Base-by-base conservation (phyloP, 2,113 vertebrate species). In the Neolamprologus sp. region DNA sequence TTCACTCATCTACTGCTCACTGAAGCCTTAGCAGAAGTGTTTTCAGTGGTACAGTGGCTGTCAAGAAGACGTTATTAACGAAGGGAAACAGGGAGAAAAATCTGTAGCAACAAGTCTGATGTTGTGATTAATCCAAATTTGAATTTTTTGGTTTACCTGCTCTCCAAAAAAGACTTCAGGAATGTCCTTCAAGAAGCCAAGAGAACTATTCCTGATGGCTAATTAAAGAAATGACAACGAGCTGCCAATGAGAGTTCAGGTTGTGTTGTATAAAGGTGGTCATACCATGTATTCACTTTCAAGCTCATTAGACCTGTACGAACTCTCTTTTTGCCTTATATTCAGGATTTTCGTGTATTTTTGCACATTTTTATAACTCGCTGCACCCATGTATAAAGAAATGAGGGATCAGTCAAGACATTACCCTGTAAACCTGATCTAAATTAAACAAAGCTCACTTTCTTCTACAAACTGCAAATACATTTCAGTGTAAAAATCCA, bases 401-500 rank as follows among this genome's bases (percentile, higher is more conserved):
- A 49, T 33, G 73, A 33, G 10, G 10, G 1, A 5, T 78, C 42
- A 19, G 21, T 31, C 23, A 19, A 75, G 42, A 49, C 31, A 42
- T 45, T 51, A 51, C 26, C n/a, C 21, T 60, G 75, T 13, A 37
- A 53, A 33, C 73, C 85, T 79, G 57, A 17, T 54, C 51, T 31
- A 53, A 23, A 55, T 26, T 42, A 75, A 73, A 68, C 13, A 63
- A 84, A 60, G 63, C 45, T 82, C 40, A 23, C 11, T 53, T 53
- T 71, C 84, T 87, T 87, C 49, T 78, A 53, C 84, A 87, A 75
- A 78, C 53, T 60, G 47, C 16, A 83, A 85, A 86, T 65, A 28
- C 33, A 54, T n/a, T 35, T 28, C 31, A 82, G 71, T 33, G 47
- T 60, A 63, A 82, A 60, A 45, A 81, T 54, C 65, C 31, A 82